Evolutionary conservation across 2,797 vertebrate species (phyloP).

Genomic region (Passerculus sandwichensis): DNA sequence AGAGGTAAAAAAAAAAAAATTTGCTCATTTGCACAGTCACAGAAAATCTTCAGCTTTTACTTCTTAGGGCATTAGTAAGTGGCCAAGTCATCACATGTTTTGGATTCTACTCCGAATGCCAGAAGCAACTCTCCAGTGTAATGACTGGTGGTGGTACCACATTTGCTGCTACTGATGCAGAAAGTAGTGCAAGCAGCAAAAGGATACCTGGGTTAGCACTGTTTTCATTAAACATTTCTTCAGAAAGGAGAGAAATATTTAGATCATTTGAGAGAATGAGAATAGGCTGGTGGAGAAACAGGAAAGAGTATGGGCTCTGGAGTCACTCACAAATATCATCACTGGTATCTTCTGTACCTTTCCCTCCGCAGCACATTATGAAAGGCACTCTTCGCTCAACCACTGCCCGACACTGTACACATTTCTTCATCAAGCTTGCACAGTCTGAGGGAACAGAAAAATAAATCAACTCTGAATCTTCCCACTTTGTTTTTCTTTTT

Average conservation of each 20-base stretch:
- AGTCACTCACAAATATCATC: conserved; percentile 95
- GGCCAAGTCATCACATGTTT: not conserved
- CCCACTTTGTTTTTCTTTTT: not conserved
- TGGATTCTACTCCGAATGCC: not conserved
- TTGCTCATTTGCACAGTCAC: not conserved
- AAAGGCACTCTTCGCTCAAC: conserved; percentile 96
- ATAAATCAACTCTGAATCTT: not conserved
- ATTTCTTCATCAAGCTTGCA: conserved; percentile 99
- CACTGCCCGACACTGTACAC: conserved; percentile 96
- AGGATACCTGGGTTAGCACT: not conserved
- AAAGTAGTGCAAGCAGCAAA: not conserved
- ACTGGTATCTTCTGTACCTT: conserved; percentile 94
- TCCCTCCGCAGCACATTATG: conserved; percentile 95
- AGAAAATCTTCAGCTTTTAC: not conserved
- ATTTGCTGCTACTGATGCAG: not conserved
- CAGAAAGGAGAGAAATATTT: not conserved
- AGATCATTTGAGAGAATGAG: conserved; percentile 8
- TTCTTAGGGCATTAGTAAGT: not conserved
- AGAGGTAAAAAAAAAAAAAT: not conserved
- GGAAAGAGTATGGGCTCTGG: conserved; percentile 70
- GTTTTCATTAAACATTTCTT: not conserved
- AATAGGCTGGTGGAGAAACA: conserved; percentile 30
- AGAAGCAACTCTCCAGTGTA: not conserved
- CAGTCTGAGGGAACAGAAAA: conserved; percentile 83
- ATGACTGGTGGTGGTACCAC: not conserved